Conservation (phyloP, 2,113 vertebrate genomes). For the Bombycilla garrulus region DNA sequence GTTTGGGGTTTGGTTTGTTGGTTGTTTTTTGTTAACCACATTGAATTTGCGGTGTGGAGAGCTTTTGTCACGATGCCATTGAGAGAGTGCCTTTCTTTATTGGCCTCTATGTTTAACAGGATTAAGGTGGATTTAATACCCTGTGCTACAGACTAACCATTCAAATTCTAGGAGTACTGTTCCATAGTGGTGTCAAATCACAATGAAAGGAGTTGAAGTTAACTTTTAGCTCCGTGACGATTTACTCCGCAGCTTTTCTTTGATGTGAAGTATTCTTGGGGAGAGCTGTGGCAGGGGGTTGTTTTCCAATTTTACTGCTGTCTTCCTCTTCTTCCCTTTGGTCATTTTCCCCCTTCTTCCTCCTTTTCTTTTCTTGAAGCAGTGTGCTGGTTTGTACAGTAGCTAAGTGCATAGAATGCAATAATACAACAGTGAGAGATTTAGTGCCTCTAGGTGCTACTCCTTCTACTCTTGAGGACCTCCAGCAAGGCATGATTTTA, state of each 20-base stretch:
- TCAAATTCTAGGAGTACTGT: constrained; percentile 27
- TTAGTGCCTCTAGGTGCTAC: constrained; percentile 41
- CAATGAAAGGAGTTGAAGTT: constrained; percentile 29
- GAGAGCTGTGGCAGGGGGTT: neutral
- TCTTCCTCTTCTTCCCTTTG: constrained; percentile 16
- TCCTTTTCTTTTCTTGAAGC: constrained; percentile 29
- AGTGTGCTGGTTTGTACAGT: constrained; percentile 3
- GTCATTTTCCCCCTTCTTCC: constrained; percentile 2
- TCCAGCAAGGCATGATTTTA: constrained; percentile 64
- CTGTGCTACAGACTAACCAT: constrained; percentile 1
- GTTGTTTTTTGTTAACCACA: neutral
- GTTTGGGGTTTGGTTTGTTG: too few relatives aligned
- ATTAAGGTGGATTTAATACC: constrained; percentile 55
- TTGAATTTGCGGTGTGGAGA: constrained; percentile 9
- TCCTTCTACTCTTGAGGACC: constrained; percentile 44
- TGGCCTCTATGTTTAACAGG: constrained; percentile 43
- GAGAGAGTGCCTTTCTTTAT: constrained; percentile 1
- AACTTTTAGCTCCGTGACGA: constrained; percentile 1
- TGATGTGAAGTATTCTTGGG: constrained; percentile 13
- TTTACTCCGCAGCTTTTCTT: constrained; percentile 12
- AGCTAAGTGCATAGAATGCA: constrained; percentile 47
- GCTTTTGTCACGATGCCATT: constrained; percentile 4
- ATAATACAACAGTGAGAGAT: constrained; percentile 44
- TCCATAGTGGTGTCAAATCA: constrained; percentile 45
- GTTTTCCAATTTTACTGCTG: neutral